phyloP scores from a whole-genome alignment of 2,888 invertebrate genomes.

The Zhuqinia jingwanae region DNA sequence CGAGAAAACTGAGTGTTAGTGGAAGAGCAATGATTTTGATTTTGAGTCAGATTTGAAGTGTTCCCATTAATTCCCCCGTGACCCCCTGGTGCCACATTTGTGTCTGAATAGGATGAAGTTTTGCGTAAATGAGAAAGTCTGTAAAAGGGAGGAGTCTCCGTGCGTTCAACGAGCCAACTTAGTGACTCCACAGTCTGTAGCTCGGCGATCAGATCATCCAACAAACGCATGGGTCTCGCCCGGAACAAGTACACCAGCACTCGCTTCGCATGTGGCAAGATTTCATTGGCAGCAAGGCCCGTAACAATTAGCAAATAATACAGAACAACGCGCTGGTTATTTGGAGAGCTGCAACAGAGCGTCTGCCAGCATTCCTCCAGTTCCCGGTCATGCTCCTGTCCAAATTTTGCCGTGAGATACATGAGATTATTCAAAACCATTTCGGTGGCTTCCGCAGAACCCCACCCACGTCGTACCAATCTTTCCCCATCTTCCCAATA shows the following conservation, averaged over 20 bases:
- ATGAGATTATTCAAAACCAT: slow-evolving; percentile 99
- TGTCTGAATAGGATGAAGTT: slow-evolving; percentile 90
- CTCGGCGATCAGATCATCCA: slow-evolving; percentile 99
- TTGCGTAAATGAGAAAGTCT: slow-evolving; percentile 95
- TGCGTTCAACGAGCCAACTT: slow-evolving; percentile 97
- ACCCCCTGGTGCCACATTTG: slow-evolving; percentile 69
- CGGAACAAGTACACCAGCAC: slow-evolving; percentile 96
- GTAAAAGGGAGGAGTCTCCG: slow-evolving; percentile 99
- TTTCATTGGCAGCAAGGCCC: slow-evolving; percentile 97
- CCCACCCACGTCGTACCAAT: slow-evolving; percentile 88
- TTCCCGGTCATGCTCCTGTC: slow-evolving; percentile 97
- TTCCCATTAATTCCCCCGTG: slow-evolving; percentile 54
- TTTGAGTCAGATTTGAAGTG: not conserved
- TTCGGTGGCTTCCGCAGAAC: slow-evolving; percentile 99
- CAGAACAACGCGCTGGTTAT: slow-evolving; percentile 97
- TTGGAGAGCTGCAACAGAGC: slow-evolving; percentile 97
- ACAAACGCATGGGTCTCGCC: slow-evolving; percentile 93
- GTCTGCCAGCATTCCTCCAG: slow-evolving; percentile 98
- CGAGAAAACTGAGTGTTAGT: slow-evolving; percentile 69
- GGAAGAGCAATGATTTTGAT: slow-evolving; percentile 57
- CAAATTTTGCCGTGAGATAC: slow-evolving; percentile 98
- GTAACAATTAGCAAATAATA: slow-evolving; percentile 97
- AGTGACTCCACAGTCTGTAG: slow-evolving; percentile 98
- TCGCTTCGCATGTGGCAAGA: slow-evolving; percentile 95
- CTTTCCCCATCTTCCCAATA: slow-evolving; percentile 75